phyloP scores from a whole-genome alignment of 2,797 vertebrate genomes.

The Tinamus major region DNA sequence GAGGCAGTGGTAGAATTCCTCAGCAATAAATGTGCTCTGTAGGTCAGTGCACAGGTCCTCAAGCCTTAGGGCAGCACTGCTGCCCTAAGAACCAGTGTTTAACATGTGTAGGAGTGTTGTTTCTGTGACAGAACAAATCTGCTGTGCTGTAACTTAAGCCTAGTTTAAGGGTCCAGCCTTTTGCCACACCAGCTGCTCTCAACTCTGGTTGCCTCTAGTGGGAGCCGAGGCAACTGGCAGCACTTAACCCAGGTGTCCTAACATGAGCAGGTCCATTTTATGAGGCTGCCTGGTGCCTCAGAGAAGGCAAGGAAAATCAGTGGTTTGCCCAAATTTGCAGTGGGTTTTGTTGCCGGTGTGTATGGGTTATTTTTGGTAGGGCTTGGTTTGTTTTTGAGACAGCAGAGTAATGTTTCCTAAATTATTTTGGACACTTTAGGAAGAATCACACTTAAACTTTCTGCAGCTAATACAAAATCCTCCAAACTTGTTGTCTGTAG shows the following conservation, averaged over 20 bases:
- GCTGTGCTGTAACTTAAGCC: constrained; percentile 11
- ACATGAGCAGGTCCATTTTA: not conserved
- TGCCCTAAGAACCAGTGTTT: too few species aligned
- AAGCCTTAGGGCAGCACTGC: too few species aligned
- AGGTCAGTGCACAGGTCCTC: too few species aligned
- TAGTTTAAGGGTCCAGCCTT: constrained; percentile 38
- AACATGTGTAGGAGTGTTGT: not conserved
- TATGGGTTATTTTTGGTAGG: not conserved
- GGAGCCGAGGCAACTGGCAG: constrained; percentile 34
- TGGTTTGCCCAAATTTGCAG: not conserved
- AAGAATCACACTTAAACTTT: not conserved
- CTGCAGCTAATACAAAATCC: not conserved
- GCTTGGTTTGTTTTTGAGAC: not conserved
- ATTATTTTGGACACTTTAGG: not conserved
- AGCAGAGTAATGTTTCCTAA: not conserved
- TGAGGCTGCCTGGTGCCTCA: not conserved
- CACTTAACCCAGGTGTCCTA: constrained; percentile 11
- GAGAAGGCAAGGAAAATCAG: not conserved
- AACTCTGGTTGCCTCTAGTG: not conserved
- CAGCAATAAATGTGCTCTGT: not conserved
- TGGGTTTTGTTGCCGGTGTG: not conserved
- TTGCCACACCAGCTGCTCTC: constrained; percentile 25
- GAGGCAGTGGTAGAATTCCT: not conserved
- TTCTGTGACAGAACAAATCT: not conserved
- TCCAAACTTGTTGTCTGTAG: not conserved